Evolutionary conservation across 92 coral and sea anemone species (phyloP), one percentile per base, ranked within the genome.

Genomic region (Palythoa heliodiscus): DNA sequence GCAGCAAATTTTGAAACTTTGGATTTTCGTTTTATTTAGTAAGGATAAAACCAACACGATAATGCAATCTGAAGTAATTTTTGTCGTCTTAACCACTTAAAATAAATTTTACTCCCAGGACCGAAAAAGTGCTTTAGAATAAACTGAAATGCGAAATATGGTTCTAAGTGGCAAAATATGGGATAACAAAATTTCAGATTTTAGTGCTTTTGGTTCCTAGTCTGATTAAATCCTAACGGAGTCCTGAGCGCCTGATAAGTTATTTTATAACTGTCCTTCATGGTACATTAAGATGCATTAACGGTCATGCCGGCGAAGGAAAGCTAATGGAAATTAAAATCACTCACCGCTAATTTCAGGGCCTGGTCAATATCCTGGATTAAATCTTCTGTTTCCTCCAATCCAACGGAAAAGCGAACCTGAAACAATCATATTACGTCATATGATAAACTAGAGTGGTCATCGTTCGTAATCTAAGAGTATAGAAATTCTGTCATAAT

Each of bases 341-440:
- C 73, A 76, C 95, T 82, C 82, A 93, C 97, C 25, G 98, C 98
- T 9, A 88, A 77, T 83, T 92, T 91, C 40, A 96, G 89, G 12
- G 99, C 99, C 80, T 90, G 91, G 71, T 96, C 97, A 66, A 96
- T 63, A 81, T 96, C 98, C 71, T 94, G 91, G 55, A 96, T 91
- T 52, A 96, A 76, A 66, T 96, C 98, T 73, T 94, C 89, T 8
- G 84, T 86, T 50, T 96, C 95, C 83, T 96, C 98, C 22, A 96
- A 92, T 19, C 98, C 98, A 43, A 92, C 96, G 13, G 98, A 96
- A 83, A 96, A 86, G 69, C 98, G 98, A 86, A 96, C 91, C 98
- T 96, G 73, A 54, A 82, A 73, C 12, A 69, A 60, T 10, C 19
- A 19, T 67, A 11, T 69, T 11, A 13, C 24, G 53, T 80, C 39